A percentile compares a stretch with the other conserved stretches of the same genome.
Evolutionary conservation across 2,888 invertebrate species (phyloP).

Genomic region (Aproaerema taeniolella): DNA sequence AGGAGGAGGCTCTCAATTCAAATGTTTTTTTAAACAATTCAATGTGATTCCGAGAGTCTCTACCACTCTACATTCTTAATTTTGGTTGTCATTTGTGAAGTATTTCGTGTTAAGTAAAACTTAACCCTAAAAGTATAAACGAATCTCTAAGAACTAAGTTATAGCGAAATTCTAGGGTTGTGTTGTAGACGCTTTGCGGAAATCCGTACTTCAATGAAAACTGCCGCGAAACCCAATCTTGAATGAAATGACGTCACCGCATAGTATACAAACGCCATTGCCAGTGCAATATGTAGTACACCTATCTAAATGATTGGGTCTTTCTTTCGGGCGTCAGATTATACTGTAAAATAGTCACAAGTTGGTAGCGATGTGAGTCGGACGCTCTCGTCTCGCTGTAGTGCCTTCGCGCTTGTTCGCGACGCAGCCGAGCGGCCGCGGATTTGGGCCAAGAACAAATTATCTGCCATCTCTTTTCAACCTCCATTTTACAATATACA

Average conservation of each 20-base stretch:
- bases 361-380: constrained; percentile 74
- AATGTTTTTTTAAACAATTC: too few species aligned
- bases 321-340: constrained; percentile 66
- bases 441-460: constrained; percentile 60
- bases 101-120: too few species aligned
- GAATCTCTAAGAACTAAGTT: too few species aligned
- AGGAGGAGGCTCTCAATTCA: too few species aligned
- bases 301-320: constrained; percentile 49
- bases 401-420: constrained; percentile 55
- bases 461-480: constrained; percentile 38
- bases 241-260: constrained; percentile 68
- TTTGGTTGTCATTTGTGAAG: too few species aligned
- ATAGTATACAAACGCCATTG: constrained; percentile 34
- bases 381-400: constrained; percentile 48
- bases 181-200: too few species aligned
- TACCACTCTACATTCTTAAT: too few species aligned
- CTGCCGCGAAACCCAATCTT: constrained; percentile 47
- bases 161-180: too few species aligned
- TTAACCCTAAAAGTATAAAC: too few species aligned
- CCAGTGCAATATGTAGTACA: constrained; percentile 29
- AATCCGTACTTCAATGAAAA: constrained; percentile 52
- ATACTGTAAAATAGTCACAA: constrained; percentile 57
- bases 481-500: constrained; percentile 25
- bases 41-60: too few species aligned
- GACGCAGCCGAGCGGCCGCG: constrained; percentile 52